Evolutionary conservation across 2,797 vertebrate genomes (phyloP), one percentile per base, ranked within the genome.

Genomic region (Merluccius polli): DNA sequence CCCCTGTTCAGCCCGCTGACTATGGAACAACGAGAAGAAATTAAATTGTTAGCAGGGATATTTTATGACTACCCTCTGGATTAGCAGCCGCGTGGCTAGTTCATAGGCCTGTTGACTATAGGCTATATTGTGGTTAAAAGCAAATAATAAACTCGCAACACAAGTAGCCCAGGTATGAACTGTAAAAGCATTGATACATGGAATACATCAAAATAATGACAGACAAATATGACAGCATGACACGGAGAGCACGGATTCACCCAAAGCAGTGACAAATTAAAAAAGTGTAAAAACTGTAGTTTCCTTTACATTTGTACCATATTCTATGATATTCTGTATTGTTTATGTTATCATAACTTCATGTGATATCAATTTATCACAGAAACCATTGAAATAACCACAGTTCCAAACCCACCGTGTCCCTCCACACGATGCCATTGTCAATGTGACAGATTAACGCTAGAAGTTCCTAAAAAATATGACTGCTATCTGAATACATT

Each of bases 381-480:
- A 12, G 16, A 18, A 48, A 48, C 18, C 44, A 48, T 48, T 41
- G 38, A 21, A 48, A 16, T 48, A 48, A 48, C 44, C 15, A 18
- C 44, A 6, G 44, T 48, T 48, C 15, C 38, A 41, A 15, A 48
- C 44, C 38, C 38, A 15, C 12, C 38, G 11, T 13, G 38, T 41
- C 12, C 38, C 38, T n/a, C n/a, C n/a, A n/a, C n/a, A n/a, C n/a
- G n/a, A n/a, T 15, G 38, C 12, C 38, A 41, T 12, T 11, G 38
- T 15, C 38, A 41, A 41, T 15, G 38, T 11, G 44, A 21, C 44
- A 4, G 44, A 48, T 21, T 48, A 48, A 21, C 44, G 16, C 44
- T 21, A 18, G 44, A 15, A 74, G 52, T 79, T 84, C 76, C 11
- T 13, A 13, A 68, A 15, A 29, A 78, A 85, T 84, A 48, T 81